Conservation (phyloP, 1,140 invertebrate species). For the Mizuhopecten yessoensis region DNA sequence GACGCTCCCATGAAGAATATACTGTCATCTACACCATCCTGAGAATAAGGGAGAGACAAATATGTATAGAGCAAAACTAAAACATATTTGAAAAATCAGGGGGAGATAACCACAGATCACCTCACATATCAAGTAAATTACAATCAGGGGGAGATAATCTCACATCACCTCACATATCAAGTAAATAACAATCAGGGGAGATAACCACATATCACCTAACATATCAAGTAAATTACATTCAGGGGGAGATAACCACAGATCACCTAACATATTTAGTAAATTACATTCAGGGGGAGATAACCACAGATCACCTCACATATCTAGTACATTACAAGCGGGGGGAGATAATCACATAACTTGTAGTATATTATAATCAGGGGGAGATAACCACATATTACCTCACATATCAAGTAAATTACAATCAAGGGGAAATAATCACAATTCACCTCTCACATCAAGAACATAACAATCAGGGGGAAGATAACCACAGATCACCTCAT, state of each 20-base stretch:
- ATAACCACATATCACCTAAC: not conserved
- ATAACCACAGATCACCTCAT: not conserved
- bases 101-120: no score
- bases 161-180: no score
- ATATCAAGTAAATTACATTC: not conserved
- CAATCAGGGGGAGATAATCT: no score
- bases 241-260: not conserved
- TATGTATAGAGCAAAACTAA: no score
- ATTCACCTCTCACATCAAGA: no score
- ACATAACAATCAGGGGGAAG: not conserved
- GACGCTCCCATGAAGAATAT: constrained; percentile 80
- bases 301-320: not conserved
- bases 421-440: no score
- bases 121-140: not conserved
- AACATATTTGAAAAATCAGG: no score
- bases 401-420: not conserved
- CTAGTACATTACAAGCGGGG: no score
- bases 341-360: no score
- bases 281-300: not conserved
- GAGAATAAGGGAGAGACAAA: not conserved
- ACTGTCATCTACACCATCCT: constrained; percentile 76
- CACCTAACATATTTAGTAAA: no score
- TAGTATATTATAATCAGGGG: no score
- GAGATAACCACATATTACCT: no score
- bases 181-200: not conserved